Evolutionary conservation across 2,888 invertebrate genomes (phyloP).

Genomic region (Ormyrus nitidulus): DNA sequence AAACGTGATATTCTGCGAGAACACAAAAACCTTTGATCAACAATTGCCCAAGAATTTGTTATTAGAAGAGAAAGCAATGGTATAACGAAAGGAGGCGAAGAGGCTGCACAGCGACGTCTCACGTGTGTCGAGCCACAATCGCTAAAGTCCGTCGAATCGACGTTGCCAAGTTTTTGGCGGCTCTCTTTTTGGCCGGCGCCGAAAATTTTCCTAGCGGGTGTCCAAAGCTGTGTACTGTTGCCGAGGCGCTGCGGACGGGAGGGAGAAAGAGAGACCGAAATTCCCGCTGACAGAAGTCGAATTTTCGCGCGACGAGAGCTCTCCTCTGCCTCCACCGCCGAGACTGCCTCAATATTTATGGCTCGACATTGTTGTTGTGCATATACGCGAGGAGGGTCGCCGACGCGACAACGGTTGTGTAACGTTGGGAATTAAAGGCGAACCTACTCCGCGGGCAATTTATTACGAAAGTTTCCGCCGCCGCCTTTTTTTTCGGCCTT

Average conservation of each 20-base stretch:
- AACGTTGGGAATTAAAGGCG: not conserved
- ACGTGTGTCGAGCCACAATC: not conserved
- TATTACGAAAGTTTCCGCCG: too few relatives aligned
- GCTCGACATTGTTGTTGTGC: not conserved
- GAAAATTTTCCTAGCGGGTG: not conserved
- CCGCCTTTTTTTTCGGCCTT: not conserved
- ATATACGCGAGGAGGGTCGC: not conserved
- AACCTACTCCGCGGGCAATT: not conserved
- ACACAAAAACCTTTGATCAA: too few relatives aligned
- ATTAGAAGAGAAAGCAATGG: too few relatives aligned
- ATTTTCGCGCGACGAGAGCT: slow-evolving; percentile 1
- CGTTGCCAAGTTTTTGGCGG: not conserved
- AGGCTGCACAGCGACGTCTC: not conserved
- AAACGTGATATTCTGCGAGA: too few relatives aligned
- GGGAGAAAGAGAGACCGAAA: not conserved
- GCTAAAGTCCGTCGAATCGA: not conserved
- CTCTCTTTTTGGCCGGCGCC: not conserved
- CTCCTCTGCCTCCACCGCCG: not conserved
- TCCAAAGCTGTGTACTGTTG: not conserved
- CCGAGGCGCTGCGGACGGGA: not conserved
- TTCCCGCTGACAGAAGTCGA: slow-evolving; percentile 13
- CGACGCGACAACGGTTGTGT: not conserved
- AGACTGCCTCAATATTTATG: not conserved
- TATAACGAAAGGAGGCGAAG: too few relatives aligned
- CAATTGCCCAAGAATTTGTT: too few relatives aligned